Base-by-base conservation (phyloP, 1,140 invertebrate species). In the Musca domestica region DNA sequence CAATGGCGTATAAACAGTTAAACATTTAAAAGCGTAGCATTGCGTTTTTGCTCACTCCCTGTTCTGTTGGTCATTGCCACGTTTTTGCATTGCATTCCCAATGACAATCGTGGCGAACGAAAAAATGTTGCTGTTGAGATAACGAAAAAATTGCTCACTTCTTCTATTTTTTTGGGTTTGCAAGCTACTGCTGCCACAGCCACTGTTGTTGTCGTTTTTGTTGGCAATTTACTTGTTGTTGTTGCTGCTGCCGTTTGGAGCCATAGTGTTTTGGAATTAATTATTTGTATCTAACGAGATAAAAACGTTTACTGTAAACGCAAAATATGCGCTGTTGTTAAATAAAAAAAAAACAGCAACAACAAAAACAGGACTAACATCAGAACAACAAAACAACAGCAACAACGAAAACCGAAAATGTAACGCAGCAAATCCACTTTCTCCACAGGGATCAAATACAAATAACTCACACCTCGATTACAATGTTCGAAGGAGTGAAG, bases 391-490 rank as follows among this genome's bases (percentile, higher is more conserved):
- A n/a, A 41, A 41, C 34, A 41, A 41, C 34, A 41, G 34, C 4
- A 41, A 41, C 4, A 41, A 41, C 34, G 2, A 41, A 41, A 41
- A 30, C 27, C 34, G 34, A 41, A 41, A 41, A 7, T 51, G 20
- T 17, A 51, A 51, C 17, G 17, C 48, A 19, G 17, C n/a, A 51
- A 51, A 54, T 23, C 56, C 27, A 61, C 56, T 61, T 61, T 61
- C 56, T 61, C 56, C 19, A 34, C 56, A 61, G 56, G 56, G 56
- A 61, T 61, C 56, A 61, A 41, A 41, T 41, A 41, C 34, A 41
- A 61, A 61, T 61, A 61, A 61, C 56, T 61, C 27, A 61, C 56
- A 61, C 56, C 56, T 61, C 56, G 6, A 41, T 41, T 41, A 41
- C 34, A 41, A 41, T 41, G 34, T 12, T 41, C 34, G 2, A 10